phyloP scores from a whole-genome alignment of 2,888 invertebrate species.

The Macroteleia sp. region DNA sequence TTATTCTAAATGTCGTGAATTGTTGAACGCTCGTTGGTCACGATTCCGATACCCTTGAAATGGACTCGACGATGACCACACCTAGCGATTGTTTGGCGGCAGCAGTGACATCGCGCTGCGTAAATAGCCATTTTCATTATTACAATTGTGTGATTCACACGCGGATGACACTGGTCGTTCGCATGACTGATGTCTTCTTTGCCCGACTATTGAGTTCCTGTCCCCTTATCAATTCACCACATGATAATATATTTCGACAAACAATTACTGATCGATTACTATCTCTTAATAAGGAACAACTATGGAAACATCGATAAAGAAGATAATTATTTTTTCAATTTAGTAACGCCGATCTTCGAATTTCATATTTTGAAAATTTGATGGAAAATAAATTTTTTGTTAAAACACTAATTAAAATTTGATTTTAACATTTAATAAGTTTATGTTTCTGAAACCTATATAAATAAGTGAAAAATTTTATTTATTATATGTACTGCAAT shows the following conservation, averaged over 20 bases:
- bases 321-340: too few relatives aligned
- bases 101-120: slow-evolving; percentile 36
- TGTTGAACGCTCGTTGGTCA: slow-evolving; percentile 5
- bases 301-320: too few relatives aligned
- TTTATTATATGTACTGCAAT: too few relatives aligned
- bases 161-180: slow-evolving; percentile 11
- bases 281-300: too few relatives aligned
- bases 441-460: too few relatives aligned
- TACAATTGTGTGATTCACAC: slow-evolving; percentile 47
- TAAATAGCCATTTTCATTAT: slow-evolving; percentile 48
- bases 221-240: slow-evolving; percentile 12
- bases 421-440: too few relatives aligned
- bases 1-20: too few relatives aligned
- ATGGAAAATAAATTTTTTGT: too few relatives aligned
- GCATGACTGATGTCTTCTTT: background rate
- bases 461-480: too few relatives aligned
- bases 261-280: slow-evolving; percentile 27
- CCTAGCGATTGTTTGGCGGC: slow-evolving; percentile 42
- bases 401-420: too few relatives aligned
- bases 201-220: slow-evolving; percentile 16
- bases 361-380: too few relatives aligned
- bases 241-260: slow-evolving; percentile 24
- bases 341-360: too few relatives aligned
- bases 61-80: slow-evolving; percentile 35
- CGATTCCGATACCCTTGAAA: slow-evolving; percentile 45